Base-by-base conservation (phyloP, 2,797 vertebrate species). In the Micrastur ruficollis region DNA sequence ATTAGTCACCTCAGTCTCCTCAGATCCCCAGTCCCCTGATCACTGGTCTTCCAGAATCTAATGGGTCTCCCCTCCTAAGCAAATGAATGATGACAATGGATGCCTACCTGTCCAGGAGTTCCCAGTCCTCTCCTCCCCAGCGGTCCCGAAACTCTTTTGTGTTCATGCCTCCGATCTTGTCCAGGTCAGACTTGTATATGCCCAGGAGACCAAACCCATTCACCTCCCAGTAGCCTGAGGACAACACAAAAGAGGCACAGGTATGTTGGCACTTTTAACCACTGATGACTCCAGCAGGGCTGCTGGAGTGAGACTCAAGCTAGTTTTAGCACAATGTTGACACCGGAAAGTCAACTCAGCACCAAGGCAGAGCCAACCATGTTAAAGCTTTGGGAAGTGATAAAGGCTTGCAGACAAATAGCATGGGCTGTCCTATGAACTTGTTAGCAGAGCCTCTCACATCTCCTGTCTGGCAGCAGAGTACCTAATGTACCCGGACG, bases 91-190 rank as follows among this genome's bases (percentile, higher is more conserved):
- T 8, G 32, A 58, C 17, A 56, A 1, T 6, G 23, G 20, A 68
- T 38, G 5, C 95, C 94, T 78, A 99, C 99, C 99, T 99, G 98
- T 99, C 99, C 32, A 99, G 98, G 19, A 99, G 98, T 68, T 99
- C 99, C 99, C 99, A 99, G 98, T 99, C 99, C 86, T 99, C 99
- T 97, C 99, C 99, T 66, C 99, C 99, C 99, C 99, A 99, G 86
- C 98, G 98, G 67, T 99, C 98, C 44, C 91, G 98, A 96, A 98
- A 99, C 49, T 99, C 99, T 95, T 91, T 97, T 31, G 99, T 99
- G 97, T 99, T 99, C 99, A 99, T 99, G 89, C 99, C 99, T 76
- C 99, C 99, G 0, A 99, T 98, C 61, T 95, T 97, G 50, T 98
- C 98, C 97, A 99, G 97, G 96, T 99, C 99, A 15, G 99, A 99